These are phyloP conservation scores for Scalopus aquaticus DNA, from an alignment of 2,113 vertebrate genomes.

Conservation along the genomic window DNA sequence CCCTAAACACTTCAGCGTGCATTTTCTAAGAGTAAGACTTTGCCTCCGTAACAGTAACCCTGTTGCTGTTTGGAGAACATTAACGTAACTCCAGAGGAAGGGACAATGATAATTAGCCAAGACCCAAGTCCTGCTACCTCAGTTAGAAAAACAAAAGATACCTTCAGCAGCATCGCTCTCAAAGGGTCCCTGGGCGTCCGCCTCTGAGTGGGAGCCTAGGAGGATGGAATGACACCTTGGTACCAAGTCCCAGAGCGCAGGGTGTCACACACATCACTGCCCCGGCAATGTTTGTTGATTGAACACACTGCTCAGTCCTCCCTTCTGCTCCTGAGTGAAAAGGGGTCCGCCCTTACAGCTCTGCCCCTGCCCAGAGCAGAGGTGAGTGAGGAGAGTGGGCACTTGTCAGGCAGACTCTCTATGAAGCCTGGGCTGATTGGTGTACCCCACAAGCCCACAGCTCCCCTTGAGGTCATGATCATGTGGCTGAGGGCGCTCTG, in stretches of 20 bases:
- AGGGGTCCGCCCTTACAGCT: not conserved
- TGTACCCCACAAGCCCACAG: not conserved
- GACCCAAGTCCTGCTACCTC: fast-evolving
- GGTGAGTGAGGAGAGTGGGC: fast-evolving
- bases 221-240: not conserved
- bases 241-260: fast-evolving
- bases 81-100: not conserved
- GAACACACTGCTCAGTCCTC: no score
- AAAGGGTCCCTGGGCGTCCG: not conserved
- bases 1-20: not conserved
- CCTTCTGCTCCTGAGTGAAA: not conserved
- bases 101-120: not conserved
- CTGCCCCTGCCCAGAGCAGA: not conserved
- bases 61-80: not conserved
- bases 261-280: no score
- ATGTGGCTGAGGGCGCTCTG: not conserved
- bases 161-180: fast-evolving
- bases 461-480: not conserved
- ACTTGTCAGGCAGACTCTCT: not conserved
- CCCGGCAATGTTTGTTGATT: not conserved
- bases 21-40: not conserved
- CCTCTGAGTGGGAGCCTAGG: not conserved
- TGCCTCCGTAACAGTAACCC: not conserved
- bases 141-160: not conserved
- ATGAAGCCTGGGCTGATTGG: not conserved